A percentile compares a stretch with the other conserved stretches of the same genome.
phyloP scores from a whole-genome alignment of 1,140 invertebrate genomes.

The Pectinophora gossypiella region DNA sequence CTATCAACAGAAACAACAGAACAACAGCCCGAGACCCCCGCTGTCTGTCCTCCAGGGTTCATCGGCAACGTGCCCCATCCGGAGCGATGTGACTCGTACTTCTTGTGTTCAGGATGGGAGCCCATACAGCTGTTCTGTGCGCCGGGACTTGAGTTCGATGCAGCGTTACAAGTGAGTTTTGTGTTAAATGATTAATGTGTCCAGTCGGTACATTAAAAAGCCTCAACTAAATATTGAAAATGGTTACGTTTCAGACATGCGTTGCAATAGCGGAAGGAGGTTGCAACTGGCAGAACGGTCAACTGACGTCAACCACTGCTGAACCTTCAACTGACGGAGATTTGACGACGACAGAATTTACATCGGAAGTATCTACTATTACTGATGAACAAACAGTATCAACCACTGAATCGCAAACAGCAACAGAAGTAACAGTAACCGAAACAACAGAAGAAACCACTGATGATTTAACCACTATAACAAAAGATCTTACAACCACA shows the following conservation, averaged over 20 bases:
- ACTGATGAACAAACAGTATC: not conserved
- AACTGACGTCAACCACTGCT: not conserved
- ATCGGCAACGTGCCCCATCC: not conserved
- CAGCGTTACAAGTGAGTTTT: not conserved
- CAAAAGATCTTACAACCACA: not conserved
- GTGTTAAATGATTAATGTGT: not conserved
- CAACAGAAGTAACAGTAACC: not conserved
- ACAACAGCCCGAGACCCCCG: too few species aligned
- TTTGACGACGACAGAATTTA: not conserved
- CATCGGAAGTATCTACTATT: not conserved
- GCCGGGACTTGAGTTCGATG: not conserved
- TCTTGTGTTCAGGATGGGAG: not conserved
- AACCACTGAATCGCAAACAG: not conserved
- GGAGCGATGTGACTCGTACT: not conserved
- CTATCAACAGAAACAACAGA: not conserved
- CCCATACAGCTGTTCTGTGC: not conserved
- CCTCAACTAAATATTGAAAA: not conserved
- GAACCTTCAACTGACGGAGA: conserved; percentile 1
- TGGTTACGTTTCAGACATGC: conserved; percentile 11
- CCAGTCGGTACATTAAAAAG: not conserved
- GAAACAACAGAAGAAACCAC: not conserved
- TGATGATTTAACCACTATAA: not conserved
- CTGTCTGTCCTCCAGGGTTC: not conserved
- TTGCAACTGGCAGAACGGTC: conserved; percentile 10
- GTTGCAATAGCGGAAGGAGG: conserved; percentile 14